Conservation (phyloP, 1,140 invertebrate genomes). For the Aphis gossypii region DNA sequence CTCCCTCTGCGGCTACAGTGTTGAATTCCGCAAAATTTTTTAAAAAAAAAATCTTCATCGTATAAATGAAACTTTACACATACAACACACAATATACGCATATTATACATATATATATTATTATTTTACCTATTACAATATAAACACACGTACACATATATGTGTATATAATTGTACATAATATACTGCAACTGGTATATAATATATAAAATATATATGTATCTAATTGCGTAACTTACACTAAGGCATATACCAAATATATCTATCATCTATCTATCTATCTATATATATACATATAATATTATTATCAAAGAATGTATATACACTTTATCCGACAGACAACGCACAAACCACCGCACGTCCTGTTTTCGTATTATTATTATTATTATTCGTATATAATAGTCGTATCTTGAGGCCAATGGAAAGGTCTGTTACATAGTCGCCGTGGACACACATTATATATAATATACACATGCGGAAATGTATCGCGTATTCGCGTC, state of each 20-base stretch:
- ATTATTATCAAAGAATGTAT: slow-evolving; percentile 7
- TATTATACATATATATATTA: neutral
- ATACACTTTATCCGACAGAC: neutral
- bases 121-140: neutral
- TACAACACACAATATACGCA: neutral
- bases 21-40: neutral
- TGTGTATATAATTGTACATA: neutral
- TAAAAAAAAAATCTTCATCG: neutral
- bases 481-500: neutral
- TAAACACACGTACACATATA: neutral
- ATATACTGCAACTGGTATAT: neutral
- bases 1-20: neutral
- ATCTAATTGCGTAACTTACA: neutral
- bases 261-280: no score
- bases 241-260: neutral
- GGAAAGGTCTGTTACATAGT: slow-evolving; percentile 18
- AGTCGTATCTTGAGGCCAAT: slow-evolving; percentile 10
- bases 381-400: slow-evolving; percentile 9
- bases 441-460: neutral
- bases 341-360: neutral
- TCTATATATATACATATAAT: neutral
- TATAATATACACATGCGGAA: neutral
- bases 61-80: neutral
- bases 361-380: neutral
- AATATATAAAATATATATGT: neutral